Percentiles rank a stretch among this genome's conserved stretches.
phyloP scores from a whole-genome alignment of 2,888 invertebrate genomes.

The Melanostoma mellinum region DNA sequence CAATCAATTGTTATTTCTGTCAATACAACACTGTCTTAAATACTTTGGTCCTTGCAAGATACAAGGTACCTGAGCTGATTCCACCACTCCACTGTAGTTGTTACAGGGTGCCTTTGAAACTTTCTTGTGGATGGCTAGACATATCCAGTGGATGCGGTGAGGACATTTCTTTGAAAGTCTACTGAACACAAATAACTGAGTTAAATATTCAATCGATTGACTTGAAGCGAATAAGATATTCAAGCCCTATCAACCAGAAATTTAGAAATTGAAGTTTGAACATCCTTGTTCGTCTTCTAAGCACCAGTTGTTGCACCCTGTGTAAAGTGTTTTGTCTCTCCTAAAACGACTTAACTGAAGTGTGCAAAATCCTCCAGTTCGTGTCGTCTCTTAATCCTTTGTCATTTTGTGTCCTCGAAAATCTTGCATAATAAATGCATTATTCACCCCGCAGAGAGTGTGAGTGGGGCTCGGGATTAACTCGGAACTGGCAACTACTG shows the following conservation, averaged over 20 bases:
- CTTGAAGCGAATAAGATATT: too few relatives aligned
- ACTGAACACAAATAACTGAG: too few relatives aligned
- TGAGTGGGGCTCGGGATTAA: constrained; percentile 45
- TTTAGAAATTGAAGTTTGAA: too few relatives aligned
- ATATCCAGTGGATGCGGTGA: neutral
- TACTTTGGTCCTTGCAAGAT: constrained; percentile 60
- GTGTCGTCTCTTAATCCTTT: constrained; percentile 52
- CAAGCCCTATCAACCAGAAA: too few relatives aligned
- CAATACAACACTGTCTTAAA: constrained; percentile 58
- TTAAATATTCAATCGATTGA: too few relatives aligned
- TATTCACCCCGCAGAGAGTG: constrained; percentile 52
- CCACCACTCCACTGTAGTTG: constrained; percentile 2
- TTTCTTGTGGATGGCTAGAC: neutral
- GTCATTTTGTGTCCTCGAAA: constrained; percentile 52
- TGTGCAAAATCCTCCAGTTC: constrained; percentile 53
- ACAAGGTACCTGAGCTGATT: constrained; percentile 27
- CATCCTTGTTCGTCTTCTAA: neutral
- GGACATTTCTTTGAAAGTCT: too few relatives aligned
- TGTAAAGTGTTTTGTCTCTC: constrained; percentile 7
- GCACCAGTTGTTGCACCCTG: neutral
- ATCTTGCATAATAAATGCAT: constrained; percentile 73
- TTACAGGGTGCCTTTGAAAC: neutral
- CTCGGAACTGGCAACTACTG: constrained; percentile 27
- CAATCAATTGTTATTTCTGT: constrained; percentile 64
- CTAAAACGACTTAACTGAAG: constrained; percentile 44